phyloP scores from a whole-genome alignment of 2,888 invertebrate species.

The Chrysina gloriosa region DNA sequence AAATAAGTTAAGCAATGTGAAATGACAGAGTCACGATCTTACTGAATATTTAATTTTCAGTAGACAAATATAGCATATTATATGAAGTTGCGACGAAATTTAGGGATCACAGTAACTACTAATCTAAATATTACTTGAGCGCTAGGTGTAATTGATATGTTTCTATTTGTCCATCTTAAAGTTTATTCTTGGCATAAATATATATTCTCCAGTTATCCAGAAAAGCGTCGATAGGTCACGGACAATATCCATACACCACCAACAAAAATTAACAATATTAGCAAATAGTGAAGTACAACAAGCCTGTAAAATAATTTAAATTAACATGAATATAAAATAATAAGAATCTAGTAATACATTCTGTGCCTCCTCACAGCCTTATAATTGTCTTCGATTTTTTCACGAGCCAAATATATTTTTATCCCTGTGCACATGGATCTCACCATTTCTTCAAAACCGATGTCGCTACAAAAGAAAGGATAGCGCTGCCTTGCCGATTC shows the following conservation, averaged over 20 bases:
- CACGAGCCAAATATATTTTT: not conserved
- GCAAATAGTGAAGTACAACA: not conserved
- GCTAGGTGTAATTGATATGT: too few species aligned
- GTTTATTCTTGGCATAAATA: too few species aligned
- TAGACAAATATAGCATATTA: too few species aligned
- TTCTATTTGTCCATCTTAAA: too few species aligned
- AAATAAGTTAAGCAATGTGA: too few species aligned
- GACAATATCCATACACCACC: not conserved
- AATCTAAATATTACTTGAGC: too few species aligned
- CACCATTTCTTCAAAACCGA: not conserved
- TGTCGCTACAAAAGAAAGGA: not conserved
- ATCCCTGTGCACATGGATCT: not conserved
- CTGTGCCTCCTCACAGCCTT: not conserved
- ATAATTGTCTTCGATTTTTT: constrained; percentile 2
- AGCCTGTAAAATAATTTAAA: not conserved
- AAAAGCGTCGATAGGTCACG: too few species aligned
- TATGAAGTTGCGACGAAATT: too few species aligned
- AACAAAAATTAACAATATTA: not conserved
- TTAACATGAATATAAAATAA: not conserved
- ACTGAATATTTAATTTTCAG: too few species aligned
- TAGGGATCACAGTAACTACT: too few species aligned
- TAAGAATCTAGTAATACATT: not conserved
- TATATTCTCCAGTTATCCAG: too few species aligned
- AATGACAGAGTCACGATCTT: too few species aligned
- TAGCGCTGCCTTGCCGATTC: not conserved